phyloP scores from a whole-genome alignment of 2,888 invertebrate species.

The Incurvaria masculella region DNA sequence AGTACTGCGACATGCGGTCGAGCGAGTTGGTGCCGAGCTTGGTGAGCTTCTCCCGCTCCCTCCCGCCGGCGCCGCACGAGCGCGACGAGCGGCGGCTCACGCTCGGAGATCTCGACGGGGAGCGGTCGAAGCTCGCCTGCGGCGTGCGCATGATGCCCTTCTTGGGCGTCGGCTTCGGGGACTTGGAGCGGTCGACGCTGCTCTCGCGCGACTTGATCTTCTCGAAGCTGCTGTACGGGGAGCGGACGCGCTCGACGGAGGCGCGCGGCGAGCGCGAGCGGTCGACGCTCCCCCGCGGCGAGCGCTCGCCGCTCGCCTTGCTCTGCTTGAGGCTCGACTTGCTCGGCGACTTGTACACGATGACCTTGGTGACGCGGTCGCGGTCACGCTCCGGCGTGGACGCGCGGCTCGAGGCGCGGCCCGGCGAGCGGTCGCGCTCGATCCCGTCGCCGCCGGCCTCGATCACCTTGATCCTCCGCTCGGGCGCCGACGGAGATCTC shows the following conservation, averaged over 20 bases:
- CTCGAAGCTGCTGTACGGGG: slow-evolving; percentile 12
- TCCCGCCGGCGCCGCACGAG: slow-evolving; percentile 36
- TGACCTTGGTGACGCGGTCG: slow-evolving; percentile 49
- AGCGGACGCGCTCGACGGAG: slow-evolving; percentile 42
- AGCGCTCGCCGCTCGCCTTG: slow-evolving; percentile 41
- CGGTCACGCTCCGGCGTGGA: slow-evolving; percentile 32
- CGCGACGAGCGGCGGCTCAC: slow-evolving; percentile 35
- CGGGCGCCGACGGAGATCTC: slow-evolving; percentile 23
- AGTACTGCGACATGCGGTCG: slow-evolving; percentile 48
- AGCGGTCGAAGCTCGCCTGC: slow-evolving; percentile 48
- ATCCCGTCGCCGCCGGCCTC: slow-evolving; percentile 55
- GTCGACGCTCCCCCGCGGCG: slow-evolving; percentile 56
- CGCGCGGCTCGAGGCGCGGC: slow-evolving; percentile 22
- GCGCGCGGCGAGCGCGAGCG: slow-evolving; percentile 55
- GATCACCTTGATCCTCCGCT: slow-evolving; percentile 45
- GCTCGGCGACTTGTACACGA: slow-evolving; percentile 50
- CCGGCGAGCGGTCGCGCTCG: slow-evolving; percentile 44
- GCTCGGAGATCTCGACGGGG: slow-evolving; percentile 46
- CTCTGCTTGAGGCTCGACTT: slow-evolving; percentile 46
- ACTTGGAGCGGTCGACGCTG: slow-evolving; percentile 41
- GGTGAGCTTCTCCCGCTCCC: slow-evolving; percentile 47
- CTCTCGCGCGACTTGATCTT: slow-evolving; percentile 45
- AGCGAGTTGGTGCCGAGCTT: slow-evolving; percentile 48
- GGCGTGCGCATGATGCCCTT: slow-evolving; percentile 53
- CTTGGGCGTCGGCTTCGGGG: slow-evolving; percentile 48